Conservation (phyloP, 2,797 vertebrate species). For the Carcharodon carcharias region DNA sequence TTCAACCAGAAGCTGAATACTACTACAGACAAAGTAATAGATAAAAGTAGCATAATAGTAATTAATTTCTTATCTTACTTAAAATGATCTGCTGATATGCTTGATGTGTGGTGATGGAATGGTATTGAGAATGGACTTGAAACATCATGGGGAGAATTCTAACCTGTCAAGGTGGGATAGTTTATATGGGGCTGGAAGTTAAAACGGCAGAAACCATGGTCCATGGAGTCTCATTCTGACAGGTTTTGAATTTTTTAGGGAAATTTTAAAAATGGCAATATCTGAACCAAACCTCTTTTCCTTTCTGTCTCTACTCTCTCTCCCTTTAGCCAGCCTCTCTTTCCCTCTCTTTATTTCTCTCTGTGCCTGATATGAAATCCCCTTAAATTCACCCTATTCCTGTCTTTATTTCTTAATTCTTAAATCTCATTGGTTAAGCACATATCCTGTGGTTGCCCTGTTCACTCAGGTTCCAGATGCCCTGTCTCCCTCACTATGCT, state of each 20-base stretch:
- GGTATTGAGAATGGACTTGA: not conserved
- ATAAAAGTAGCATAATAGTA: not conserved
- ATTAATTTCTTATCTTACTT: not conserved
- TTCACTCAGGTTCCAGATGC: not conserved
- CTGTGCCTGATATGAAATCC: not conserved
- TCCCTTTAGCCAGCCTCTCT: not conserved
- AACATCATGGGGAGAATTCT: not conserved
- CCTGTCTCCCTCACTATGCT: not conserved
- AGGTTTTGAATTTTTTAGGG: not conserved
- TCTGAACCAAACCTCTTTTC: not conserved
- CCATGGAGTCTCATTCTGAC: not conserved
- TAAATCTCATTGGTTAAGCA: not conserved
- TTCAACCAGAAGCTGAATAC: not conserved
- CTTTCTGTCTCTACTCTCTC: not conserved
- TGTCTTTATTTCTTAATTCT: not conserved
- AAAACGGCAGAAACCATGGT: too few species aligned
- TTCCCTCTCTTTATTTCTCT: not conserved
- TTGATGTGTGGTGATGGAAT: not conserved
- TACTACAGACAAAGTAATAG: not conserved
- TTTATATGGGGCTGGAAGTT: too few species aligned
- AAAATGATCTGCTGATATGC: not conserved
- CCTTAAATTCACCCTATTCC: not conserved
- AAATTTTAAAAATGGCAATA: not conserved
- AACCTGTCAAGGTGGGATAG: too few species aligned
- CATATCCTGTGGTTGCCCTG: not conserved